Conservation (phyloP, 2,888 invertebrate species). For the Sinhomidia bicolor region DNA sequence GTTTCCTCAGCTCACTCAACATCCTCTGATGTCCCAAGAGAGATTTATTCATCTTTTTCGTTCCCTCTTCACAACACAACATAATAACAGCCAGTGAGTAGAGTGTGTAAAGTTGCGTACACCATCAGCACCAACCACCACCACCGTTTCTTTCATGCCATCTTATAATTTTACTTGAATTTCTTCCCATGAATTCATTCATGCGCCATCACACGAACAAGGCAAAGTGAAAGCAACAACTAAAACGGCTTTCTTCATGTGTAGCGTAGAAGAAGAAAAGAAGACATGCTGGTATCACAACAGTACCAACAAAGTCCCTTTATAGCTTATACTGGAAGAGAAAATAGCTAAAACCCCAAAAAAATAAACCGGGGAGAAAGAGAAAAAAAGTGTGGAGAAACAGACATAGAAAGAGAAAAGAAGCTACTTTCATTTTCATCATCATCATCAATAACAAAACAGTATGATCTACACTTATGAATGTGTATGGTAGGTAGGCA, state of each 20-base stretch:
- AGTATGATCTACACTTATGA: background rate
- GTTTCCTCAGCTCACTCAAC: constrained; percentile 66
- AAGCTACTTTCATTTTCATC: constrained; percentile 19
- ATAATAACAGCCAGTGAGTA: constrained; percentile 4
- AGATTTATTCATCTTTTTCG: constrained; percentile 70
- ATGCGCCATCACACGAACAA: background rate
- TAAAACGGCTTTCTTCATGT: constrained; percentile 1
- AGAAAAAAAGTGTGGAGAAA: background rate
- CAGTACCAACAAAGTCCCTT: background rate
- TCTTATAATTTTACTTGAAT: constrained; percentile 27
- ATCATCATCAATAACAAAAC: constrained; percentile 9
- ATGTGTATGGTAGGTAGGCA: too few species aligned
- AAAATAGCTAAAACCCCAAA: background rate
- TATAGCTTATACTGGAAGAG: background rate
- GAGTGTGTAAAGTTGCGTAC: constrained; percentile 6
- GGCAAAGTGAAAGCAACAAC: constrained; percentile 25
- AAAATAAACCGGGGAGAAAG: constrained; percentile 5
- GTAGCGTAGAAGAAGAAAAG: too few species aligned
- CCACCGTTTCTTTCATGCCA: constrained; percentile 19
- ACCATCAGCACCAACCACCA: background rate
- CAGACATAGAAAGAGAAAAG: background rate
- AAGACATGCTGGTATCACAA: background rate
- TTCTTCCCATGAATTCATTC: constrained; percentile 8
- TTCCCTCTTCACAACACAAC: constrained; percentile 34
- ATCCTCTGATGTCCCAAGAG: constrained; percentile 59